A percentile compares a stretch with the other conserved stretches of the same genome.
phyloP scores from a whole-genome alignment of 2,888 invertebrate genomes.

The Caenorhabditis uteleia region DNA sequence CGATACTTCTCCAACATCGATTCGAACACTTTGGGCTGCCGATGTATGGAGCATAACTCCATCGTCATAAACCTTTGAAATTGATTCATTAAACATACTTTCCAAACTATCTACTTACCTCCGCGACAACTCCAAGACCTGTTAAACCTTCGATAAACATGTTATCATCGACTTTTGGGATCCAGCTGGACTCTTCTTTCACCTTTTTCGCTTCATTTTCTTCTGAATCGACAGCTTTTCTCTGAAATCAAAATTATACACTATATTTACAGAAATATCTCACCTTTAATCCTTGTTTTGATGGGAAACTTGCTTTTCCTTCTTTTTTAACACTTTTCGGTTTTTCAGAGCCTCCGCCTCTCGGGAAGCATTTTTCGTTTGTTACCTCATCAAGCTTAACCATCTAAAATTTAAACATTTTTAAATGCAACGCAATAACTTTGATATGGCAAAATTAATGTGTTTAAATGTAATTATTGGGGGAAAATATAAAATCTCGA shows the following conservation, averaged over 20 bases:
- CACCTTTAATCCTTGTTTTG: constrained; percentile 18
- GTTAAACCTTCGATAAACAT: constrained; percentile 53
- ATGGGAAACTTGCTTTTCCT: constrained; percentile 1
- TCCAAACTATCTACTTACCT: constrained; percentile 23
- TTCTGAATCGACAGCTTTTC: constrained; percentile 18
- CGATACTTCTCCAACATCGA: constrained; percentile 21
- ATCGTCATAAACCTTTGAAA: too few relatives aligned
- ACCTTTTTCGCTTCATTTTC: constrained; percentile 25
- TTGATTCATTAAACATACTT: too few relatives aligned
- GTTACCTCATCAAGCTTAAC: constrained; percentile 34
- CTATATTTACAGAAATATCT: background rate
- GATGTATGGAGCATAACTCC: constrained; percentile 15
- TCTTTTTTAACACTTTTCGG: constrained; percentile 3
- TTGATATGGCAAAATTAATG: too few relatives aligned
- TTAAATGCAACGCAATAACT: too few relatives aligned
- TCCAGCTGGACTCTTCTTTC: constrained; percentile 23
- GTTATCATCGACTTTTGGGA: constrained; percentile 22
- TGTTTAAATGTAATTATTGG: too few relatives aligned
- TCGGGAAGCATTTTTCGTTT: constrained; percentile 32
- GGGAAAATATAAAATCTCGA: too few relatives aligned
- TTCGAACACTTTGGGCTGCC: constrained; percentile 22
- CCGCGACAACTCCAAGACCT: constrained; percentile 55
- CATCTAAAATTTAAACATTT: constrained; percentile 39
- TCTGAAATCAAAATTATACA: constrained; percentile 12
- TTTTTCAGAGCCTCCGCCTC: constrained; percentile 27